These are phyloP conservation scores for Pygmarrhopalites habei DNA, from an alignment of 1,140 invertebrate genomes.

Conservation along the genomic window DNA sequence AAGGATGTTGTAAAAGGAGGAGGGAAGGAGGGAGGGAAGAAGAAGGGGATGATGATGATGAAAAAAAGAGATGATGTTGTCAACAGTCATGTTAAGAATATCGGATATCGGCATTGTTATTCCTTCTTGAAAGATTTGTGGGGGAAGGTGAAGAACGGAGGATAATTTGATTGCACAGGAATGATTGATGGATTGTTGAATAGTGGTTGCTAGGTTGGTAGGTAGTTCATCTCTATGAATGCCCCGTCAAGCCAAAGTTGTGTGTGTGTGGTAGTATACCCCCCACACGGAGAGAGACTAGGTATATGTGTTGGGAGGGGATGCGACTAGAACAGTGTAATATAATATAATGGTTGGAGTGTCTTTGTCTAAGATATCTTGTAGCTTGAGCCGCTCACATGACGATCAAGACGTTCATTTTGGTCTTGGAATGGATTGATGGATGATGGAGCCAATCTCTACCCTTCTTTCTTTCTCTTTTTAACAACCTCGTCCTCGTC, in stretches of 20 bases:
- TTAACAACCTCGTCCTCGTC: too few relatives aligned
- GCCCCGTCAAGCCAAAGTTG: neutral
- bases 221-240: neutral
- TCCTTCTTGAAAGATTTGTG: neutral
- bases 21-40: neutral
- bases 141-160: slow-evolving; percentile 5
- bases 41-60: neutral
- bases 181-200: slow-evolving; percentile 9
- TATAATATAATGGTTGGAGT: neutral
- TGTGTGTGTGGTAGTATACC: neutral
- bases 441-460: too few relatives aligned
- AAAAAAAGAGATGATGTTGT: slow-evolving; percentile 2
- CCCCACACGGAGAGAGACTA: neutral
- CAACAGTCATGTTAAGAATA: slow-evolving; percentile 1
- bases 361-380: neutral
- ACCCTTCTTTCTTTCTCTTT: too few relatives aligned
- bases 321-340: neutral
- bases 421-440: too few relatives aligned
- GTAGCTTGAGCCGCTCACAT: neutral
- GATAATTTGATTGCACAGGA: neutral
- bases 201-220: neutral
- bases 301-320: neutral
- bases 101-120: too few relatives aligned
- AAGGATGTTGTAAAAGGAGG: neutral
- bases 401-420: too few relatives aligned